Evolutionary conservation across 2,113 vertebrate species (phyloP).

Genomic region (Gorsachius goisagi): DNA sequence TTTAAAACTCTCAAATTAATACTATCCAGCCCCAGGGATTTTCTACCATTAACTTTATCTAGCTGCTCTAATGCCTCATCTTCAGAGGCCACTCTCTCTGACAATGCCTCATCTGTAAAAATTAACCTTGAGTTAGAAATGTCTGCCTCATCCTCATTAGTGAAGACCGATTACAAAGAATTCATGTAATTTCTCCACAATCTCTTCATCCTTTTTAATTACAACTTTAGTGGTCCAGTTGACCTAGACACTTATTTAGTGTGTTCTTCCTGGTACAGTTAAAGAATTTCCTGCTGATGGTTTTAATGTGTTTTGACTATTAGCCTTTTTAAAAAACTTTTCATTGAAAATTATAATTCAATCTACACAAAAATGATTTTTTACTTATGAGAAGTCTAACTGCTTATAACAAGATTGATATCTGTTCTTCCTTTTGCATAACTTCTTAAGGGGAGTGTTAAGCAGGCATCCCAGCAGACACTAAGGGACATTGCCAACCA

Average conservation of each 20-base stretch:
- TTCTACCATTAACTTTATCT: constrained; percentile 58
- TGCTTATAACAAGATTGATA: neutral
- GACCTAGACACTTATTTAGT: constrained; percentile 2
- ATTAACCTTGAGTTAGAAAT: constrained; percentile 53
- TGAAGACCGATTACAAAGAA: constrained; percentile 50
- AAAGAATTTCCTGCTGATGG: neutral
- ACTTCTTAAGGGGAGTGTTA: neutral
- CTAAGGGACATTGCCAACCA: fast-evolving
- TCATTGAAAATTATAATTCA: neutral
- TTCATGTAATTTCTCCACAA: constrained; percentile 38
- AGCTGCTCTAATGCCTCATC: constrained; percentile 27
- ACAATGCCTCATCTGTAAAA: constrained; percentile 48
- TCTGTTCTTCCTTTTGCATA: neutral
- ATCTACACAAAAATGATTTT: neutral
- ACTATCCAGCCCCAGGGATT: constrained; percentile 35
- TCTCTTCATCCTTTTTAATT: constrained; percentile 42
- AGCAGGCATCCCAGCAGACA: neutral
- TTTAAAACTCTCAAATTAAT: constrained; percentile 43
- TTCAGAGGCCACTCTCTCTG: constrained; percentile 34
- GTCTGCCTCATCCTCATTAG: constrained; percentile 48
- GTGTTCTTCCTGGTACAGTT: neutral
- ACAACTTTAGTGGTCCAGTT: constrained; percentile 24
- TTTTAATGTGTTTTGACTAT: neutral
- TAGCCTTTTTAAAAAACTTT: neutral
- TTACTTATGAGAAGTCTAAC: neutral